Conservation (phyloP, 2,888 invertebrate genomes). For the Podabrus alpinus region DNA sequence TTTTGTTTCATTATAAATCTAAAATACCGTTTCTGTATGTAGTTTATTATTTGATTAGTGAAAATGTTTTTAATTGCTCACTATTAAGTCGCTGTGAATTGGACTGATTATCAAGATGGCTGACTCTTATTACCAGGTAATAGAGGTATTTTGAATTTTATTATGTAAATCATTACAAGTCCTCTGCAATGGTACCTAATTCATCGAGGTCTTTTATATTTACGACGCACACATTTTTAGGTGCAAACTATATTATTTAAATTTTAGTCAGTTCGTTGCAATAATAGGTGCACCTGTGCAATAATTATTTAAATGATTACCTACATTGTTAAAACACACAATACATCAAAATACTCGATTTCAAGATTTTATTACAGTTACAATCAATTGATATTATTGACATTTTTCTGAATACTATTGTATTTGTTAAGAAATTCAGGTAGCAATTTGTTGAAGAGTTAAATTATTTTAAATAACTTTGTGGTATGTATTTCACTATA, state of each 20-base stretch:
- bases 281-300: not conserved
- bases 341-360: not conserved
- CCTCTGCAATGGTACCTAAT: not conserved
- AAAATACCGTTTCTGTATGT: not conserved
- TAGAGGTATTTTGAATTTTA: conserved; percentile 37
- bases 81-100: conserved; percentile 40
- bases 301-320: not conserved
- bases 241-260: not conserved
- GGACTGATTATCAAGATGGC: conserved; percentile 61
- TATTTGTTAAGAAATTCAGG: too few species aligned
- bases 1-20: not conserved
- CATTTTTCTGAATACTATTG: not conserved
- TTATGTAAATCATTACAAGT: not conserved
- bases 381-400: not conserved
- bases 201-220: not conserved
- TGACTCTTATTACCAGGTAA: conserved; percentile 70
- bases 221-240: not conserved
- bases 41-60: not conserved
- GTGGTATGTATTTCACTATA: not conserved
- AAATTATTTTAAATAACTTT: not conserved
- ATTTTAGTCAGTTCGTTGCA: not conserved
- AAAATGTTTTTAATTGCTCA: conserved; percentile 1
- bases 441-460: not conserved
- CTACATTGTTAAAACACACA: not conserved
- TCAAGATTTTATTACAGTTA: not conserved